Percentiles rank a stretch among this genome's conserved stretches.
Conservation (phyloP, 1,140 invertebrate genomes). For the Drosophila teissieri region DNA sequence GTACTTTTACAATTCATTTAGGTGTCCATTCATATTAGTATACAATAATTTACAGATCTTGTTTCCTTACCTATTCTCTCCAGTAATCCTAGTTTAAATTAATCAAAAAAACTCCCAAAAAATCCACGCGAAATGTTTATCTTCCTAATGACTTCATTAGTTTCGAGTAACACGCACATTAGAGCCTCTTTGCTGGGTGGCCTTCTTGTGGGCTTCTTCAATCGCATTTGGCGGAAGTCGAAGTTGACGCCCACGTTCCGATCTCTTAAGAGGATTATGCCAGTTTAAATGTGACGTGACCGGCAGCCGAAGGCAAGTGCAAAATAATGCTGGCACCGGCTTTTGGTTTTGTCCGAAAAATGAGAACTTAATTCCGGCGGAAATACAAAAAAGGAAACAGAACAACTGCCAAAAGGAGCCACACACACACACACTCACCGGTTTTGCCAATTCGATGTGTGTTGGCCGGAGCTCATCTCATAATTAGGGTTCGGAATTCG, state of each 20-base stretch:
- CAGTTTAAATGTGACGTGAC: conserved; percentile 69
- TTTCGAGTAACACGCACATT: conserved; percentile 68
- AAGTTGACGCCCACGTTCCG: conserved; percentile 68
- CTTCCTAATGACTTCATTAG: conserved; percentile 52
- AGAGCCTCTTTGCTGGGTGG: conserved; percentile 62
- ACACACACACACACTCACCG: conserved; percentile 34
- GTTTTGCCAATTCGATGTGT: conserved; percentile 27
- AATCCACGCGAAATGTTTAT: conserved; percentile 13
- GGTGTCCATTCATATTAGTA: no score
- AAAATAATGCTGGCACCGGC: conserved; percentile 46
- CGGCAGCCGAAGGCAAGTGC: conserved; percentile 61
- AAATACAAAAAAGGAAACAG: conserved; percentile 50
- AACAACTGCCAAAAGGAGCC: conserved; percentile 4
- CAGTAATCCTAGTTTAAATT: not conserved
- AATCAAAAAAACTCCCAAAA: not conserved
- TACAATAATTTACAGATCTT: no score
- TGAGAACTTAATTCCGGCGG: conserved; percentile 76
- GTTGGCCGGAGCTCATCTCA: conserved; percentile 52
- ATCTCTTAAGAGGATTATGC: conserved; percentile 71
- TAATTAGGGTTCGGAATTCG: conserved; percentile 80
- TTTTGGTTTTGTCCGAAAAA: conserved; percentile 28
- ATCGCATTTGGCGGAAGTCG: conserved; percentile 46
- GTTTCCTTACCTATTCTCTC: no score
- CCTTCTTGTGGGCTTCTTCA: conserved; percentile 12
- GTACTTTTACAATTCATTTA: no score